Evolutionary conservation across 2,888 invertebrate species (phyloP), one percentile per base, ranked within the genome.

Genomic region (Amphipoea oculea): DNA sequence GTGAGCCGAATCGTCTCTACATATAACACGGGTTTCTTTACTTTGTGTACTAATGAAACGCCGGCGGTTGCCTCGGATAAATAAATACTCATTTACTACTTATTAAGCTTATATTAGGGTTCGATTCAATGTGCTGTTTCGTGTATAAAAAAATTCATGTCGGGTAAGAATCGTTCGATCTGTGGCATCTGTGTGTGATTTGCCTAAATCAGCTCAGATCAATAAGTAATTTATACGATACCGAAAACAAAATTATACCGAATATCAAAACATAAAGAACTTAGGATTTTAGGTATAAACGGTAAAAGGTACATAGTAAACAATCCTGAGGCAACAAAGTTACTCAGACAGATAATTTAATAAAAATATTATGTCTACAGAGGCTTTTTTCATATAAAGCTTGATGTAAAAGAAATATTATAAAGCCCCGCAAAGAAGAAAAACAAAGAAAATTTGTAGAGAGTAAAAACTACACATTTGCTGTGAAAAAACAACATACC

Each of bases 1-100:
- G 76, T 76, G 80, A 76, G 76, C 73, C 83, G 77, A 67, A 76
- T 81, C 65, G 76, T 72, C 68, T 79, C 45, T 57, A 65, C 45
- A 79, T 63, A 48, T 73, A 79, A 77, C 60, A 63, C 51, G 71
- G 71, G 71, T 69, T 81, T 81, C 76, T 76, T 83, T 68, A 67
- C 68, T 40, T 14, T 73, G 42, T 62, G 60, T 57, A 48, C 29
- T 81, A 73, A 83, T 83, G 71, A 79, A 81, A 68, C 29, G 48
- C 14, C 23, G 66, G 68, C 45, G 51, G 77, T 78, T 77, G 48
- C 29, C 48, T 40, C 17, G 40, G 57, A 42, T 36, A 72, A 68
- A 76, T 87, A 80, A 76, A 78, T 75, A 74, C 12, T 54, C 36
- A 62, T 82, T 1, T 45, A 29, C 51, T 62, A 54, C 17, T 51